Percentiles rank a stretch among this genome's conserved stretches.
phyloP scores from a whole-genome alignment of 2,113 vertebrate genomes.

The Antigone vipio region DNA sequence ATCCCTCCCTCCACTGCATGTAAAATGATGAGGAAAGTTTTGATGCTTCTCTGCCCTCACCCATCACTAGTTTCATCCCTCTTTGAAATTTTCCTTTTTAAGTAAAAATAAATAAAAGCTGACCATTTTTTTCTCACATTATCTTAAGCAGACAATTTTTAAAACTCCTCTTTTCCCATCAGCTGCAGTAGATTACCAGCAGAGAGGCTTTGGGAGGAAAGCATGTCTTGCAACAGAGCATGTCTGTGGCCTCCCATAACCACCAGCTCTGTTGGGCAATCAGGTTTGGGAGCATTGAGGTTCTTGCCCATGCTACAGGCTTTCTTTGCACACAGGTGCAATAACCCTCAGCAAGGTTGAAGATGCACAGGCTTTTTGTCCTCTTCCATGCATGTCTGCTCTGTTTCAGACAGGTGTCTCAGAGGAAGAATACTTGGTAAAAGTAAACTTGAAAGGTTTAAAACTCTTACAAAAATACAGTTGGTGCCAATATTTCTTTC shows the following conservation, averaged over 20 bases:
- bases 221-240: not conserved
- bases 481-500: not conserved
- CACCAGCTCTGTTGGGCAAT: not conserved
- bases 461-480: not conserved
- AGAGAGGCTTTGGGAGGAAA: not conserved
- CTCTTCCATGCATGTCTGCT: not conserved
- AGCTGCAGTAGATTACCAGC: not conserved
- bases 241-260: not conserved
- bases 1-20: not conserved
- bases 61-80: not conserved
- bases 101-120: not conserved
- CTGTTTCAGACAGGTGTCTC: not conserved
- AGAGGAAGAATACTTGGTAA: not conserved
- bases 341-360: not conserved
- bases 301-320: not conserved
- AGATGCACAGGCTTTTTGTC: not conserved
- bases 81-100: not conserved
- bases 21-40: not conserved
- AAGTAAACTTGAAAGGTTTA: not conserved
- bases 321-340: not conserved
- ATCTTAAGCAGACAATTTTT: not conserved
- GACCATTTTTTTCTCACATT: not conserved
- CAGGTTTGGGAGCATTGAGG: fast-evolving
- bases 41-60: not conserved
- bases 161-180: not conserved